A percentile compares a stretch with the other conserved stretches of the same genome.
Evolutionary conservation across 2,113 vertebrate species (phyloP).

Genomic region (Dipodomys stephensi): DNA sequence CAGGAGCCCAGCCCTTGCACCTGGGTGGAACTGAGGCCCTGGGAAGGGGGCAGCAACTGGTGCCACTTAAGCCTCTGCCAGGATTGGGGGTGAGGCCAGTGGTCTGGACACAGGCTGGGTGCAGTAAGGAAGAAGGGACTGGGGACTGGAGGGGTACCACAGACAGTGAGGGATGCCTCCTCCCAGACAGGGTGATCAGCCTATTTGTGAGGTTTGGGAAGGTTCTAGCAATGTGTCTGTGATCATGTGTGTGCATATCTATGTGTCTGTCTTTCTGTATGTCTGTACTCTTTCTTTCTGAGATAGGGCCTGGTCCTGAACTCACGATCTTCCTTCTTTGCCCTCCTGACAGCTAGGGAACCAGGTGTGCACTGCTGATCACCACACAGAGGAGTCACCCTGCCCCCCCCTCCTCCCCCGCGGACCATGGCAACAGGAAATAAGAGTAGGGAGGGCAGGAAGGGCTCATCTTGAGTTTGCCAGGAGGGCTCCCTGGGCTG

Average conservation of each 20-base stretch:
- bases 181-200: background rate
- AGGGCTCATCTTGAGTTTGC: background rate
- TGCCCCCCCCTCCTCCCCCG: background rate
- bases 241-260: background rate
- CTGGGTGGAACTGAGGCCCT: background rate
- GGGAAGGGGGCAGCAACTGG: background rate
- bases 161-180: background rate
- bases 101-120: background rate
- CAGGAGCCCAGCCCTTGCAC: background rate
- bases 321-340: background rate
- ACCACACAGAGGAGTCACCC: background rate
- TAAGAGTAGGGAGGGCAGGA: constrained; percentile 18
- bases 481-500: background rate
- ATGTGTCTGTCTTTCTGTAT: background rate
- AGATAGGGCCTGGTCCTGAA: background rate
- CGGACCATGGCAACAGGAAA: constrained; percentile 41
- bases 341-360: background rate
- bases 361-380: background rate
- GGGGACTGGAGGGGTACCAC: background rate
- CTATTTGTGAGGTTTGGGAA: background rate
- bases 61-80: background rate
- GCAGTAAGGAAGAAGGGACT: too few relatives aligned
- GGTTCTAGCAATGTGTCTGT: background rate
- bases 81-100: background rate
- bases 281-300: background rate